phyloP scores from a whole-genome alignment of 2,888 invertebrate genomes.

The Temnothorax rugatulus region DNA sequence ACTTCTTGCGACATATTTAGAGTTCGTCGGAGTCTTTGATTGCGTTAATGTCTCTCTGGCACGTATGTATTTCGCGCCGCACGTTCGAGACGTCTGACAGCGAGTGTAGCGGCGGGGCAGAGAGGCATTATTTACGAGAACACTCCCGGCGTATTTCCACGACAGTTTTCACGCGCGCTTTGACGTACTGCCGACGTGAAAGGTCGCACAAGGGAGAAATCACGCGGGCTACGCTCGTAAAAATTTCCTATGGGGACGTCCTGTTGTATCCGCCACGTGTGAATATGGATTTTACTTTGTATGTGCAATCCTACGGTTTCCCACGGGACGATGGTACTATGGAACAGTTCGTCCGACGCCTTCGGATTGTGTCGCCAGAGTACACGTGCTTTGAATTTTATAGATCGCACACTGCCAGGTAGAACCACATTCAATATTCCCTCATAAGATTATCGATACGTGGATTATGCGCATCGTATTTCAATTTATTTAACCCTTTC shows the following conservation, averaged over 20 bases:
- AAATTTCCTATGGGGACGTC: slow-evolving; percentile 49
- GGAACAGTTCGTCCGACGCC: neutral
- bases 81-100: slow-evolving; percentile 1
- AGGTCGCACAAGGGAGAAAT: slow-evolving; percentile 58
- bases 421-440: slow-evolving; percentile 18
- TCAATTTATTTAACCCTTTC: slow-evolving; percentile 39
- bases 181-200: slow-evolving; percentile 67
- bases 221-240: slow-evolving; percentile 57
- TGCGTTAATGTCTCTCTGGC: slow-evolving; percentile 18
- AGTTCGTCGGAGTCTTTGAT: slow-evolving; percentile 10
- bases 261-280: slow-evolving; percentile 30
- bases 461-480: slow-evolving; percentile 47
- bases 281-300: slow-evolving; percentile 62
- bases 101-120: neutral
- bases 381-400: slow-evolving; percentile 54
- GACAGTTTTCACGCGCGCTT: slow-evolving; percentile 71
- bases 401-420: slow-evolving; percentile 5
- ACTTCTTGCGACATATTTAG: neutral
- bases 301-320: slow-evolving; percentile 14
- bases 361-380: slow-evolving; percentile 30
- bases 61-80: slow-evolving; percentile 16
- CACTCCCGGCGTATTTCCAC: slow-evolving; percentile 54
- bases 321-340: neutral
- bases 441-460: slow-evolving; percentile 42
- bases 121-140: slow-evolving; percentile 64